Base-by-base conservation (phyloP, 2,797 vertebrate genomes). In the Heliangelus exortis region DNA sequence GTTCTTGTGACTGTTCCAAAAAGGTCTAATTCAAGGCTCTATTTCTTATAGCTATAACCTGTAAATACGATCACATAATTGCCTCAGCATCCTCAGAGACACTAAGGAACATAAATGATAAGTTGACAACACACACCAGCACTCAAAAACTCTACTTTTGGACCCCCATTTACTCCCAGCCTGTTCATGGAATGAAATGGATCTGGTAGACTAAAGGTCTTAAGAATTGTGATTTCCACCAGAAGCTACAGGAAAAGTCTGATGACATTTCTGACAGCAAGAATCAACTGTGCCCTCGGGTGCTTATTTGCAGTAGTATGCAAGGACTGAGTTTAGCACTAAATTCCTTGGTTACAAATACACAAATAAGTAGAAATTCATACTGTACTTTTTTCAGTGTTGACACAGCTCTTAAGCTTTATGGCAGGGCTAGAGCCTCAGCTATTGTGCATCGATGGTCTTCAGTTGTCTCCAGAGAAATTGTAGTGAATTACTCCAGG, bases 261-360 rank as follows among this genome's bases (percentile, higher is more conserved):
- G 0, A 55, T 59, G 53, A 84, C 50, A 76, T 84, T 84, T 50
- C 41, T 77, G 47, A 82, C 47, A 50, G 50, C 26, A 80, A 74
- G 71, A 77, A 84, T 41, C 45, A 68, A 7, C 43, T 91, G 62
- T 91, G 34, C 50, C 31, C n/a, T 94, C 61, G 34, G 29, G 57
- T 84, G 34, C 26, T 76, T 76, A 79, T 71, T 87, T 3, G 4
- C 48, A 69, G 55, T 34, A 67, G 61, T 67, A 68, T n/a, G 21
- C 0, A 10, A 87, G 14, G 50, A 68, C 23, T 79, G 88, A 45
- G 5, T 67, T 90, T 53, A 71, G 29, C 9, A 36, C 19, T 61
- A 84, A 66, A 63, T 82, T 85, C 19, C 84, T 88, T 81, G 73
- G 8, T 79, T 74, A 84, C 88, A 96, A 95, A 69, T 53, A 36